Conservation (phyloP, 2,113 vertebrate genomes). For the Noturus placidus region DNA sequence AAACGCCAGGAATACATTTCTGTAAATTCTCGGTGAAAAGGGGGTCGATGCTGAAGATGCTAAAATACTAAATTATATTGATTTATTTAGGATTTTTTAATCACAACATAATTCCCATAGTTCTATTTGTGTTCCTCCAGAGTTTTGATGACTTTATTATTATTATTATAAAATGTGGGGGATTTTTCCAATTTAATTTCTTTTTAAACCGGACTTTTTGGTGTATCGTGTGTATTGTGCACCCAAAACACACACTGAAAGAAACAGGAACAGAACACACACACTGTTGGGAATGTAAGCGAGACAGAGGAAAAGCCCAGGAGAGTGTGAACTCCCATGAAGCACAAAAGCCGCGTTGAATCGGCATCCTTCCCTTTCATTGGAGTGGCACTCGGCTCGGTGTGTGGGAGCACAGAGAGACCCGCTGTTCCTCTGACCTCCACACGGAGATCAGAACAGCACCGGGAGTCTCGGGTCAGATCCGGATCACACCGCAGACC, state of each 20-base stretch:
- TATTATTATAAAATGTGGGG: too few species aligned
- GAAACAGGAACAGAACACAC: constrained; percentile 1
- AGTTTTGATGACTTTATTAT: too few species aligned
- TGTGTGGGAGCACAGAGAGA: constrained; percentile 38
- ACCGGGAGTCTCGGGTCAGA: constrained; percentile 39
- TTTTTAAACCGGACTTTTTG: background rate
- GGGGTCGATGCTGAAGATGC: too few species aligned
- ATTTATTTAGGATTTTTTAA: too few species aligned
- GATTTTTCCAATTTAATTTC: background rate
- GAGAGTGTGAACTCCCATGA: constrained; percentile 60
- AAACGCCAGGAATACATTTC: too few species aligned
- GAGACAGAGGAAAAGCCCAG: constrained; percentile 58
- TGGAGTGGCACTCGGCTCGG: constrained; percentile 48
- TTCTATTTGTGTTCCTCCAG: too few species aligned
- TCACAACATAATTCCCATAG: too few species aligned
- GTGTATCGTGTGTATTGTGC: background rate
- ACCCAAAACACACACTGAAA: constrained; percentile 12
- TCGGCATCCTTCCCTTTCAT: constrained; percentile 45
- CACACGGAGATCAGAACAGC: constrained; percentile 34
- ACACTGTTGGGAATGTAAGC: background rate
- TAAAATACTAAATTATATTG: too few species aligned
- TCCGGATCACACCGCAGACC: constrained; percentile 1
- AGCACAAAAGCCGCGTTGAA: constrained; percentile 70
- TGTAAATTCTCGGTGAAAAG: too few species aligned
- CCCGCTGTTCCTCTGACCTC: constrained; percentile 54